phyloP scores from a whole-genome alignment of 2,888 invertebrate genomes.

The Aricia artaxerxes region DNA sequence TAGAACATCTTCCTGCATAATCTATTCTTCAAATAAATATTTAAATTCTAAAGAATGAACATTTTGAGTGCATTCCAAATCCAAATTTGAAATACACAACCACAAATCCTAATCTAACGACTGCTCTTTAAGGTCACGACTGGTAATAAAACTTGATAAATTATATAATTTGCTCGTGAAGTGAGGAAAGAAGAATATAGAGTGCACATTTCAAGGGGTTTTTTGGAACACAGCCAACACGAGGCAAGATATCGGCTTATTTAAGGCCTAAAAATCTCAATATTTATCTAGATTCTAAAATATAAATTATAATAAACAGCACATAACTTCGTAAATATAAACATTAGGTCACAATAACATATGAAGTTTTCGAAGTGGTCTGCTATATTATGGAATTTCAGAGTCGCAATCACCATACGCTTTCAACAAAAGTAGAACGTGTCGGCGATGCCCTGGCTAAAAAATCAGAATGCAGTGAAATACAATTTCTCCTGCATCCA shows the following conservation, averaged over 20 bases:
- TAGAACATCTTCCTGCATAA: neutral
- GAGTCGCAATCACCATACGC: neutral
- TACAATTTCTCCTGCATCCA: constrained; percentile 31
- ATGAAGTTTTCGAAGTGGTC: neutral
- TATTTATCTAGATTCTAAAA: neutral
- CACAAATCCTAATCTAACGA: constrained; percentile 25
- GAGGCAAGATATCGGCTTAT: neutral
- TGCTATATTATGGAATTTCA: neutral
- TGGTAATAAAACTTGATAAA: constrained; percentile 25
- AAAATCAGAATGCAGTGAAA: constrained; percentile 24
- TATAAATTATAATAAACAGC: too few relatives aligned
- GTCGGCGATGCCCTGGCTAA: neutral
- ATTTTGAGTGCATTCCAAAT: constrained; percentile 1
- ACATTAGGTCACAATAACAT: neutral
- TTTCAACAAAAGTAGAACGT: constrained; percentile 15
- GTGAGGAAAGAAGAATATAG: neutral
- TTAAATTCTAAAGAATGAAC: neutral
- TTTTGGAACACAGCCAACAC: constrained; percentile 20
- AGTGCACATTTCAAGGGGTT: constrained; percentile 9
- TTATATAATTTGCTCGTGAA: constrained; percentile 23
- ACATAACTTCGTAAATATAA: neutral
- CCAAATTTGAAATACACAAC: neutral
- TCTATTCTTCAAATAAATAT: neutral
- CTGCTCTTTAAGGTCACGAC: constrained; percentile 11
- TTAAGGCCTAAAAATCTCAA: neutral